Percentiles rank a stretch among this genome's conserved stretches.
These are phyloP conservation scores for Dynastes tityus DNA, from an alignment of 2,888 invertebrate genomes.

Conservation along the genomic window DNA sequence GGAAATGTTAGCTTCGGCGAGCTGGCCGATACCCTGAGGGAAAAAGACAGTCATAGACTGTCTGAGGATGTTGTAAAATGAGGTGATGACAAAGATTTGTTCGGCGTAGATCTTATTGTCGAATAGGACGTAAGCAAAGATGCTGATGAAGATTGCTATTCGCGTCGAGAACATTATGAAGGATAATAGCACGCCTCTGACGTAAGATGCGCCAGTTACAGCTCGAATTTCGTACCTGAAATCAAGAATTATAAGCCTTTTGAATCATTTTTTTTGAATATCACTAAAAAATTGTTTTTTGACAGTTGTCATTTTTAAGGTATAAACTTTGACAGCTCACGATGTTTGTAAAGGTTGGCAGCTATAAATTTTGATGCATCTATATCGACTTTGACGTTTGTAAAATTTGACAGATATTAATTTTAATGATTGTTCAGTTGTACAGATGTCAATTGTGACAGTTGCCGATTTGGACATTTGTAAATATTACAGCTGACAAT, in stretches of 20 bases:
- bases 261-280: no score
- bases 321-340: no score
- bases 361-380: no score
- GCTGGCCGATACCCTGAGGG: constrained; percentile 80
- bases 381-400: no score
- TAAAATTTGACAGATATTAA: no score
- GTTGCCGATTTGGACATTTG: no score
- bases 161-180: constrained; percentile 81
- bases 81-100: constrained; percentile 81
- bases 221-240: constrained; percentile 71
- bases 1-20: constrained; percentile 86
- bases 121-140: constrained; percentile 76
- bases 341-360: no score
- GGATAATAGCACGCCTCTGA: constrained; percentile 73
- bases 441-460: no score
- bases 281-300: no score
- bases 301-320: no score
- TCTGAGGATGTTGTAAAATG: constrained; percentile 83
- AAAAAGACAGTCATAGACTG: constrained; percentile 84
- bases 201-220: constrained; percentile 71
- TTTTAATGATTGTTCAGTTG: no score
- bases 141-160: constrained; percentile 81
- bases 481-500: no score
- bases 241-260: constrained; percentile 30
- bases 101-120: constrained; percentile 79